phyloP scores from a whole-genome alignment of 2,888 invertebrate genomes.

The Alloplasta piceator region DNA sequence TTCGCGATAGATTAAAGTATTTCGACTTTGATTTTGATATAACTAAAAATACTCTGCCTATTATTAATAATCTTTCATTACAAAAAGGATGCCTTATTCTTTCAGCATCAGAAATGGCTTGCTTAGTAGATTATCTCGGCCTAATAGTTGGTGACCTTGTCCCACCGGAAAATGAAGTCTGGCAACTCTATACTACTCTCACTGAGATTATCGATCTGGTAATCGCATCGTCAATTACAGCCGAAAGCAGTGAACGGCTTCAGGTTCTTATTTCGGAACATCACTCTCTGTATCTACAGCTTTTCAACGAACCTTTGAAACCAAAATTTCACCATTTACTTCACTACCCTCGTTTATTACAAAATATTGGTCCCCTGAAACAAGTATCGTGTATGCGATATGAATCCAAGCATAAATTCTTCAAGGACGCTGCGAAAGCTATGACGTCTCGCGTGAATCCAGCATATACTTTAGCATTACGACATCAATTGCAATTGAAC shows the following conservation, averaged over 20 bases:
- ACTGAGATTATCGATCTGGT: constrained; percentile 43
- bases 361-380: constrained; percentile 29
- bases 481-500: constrained; percentile 36
- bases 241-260: constrained; percentile 15
- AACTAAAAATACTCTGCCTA: constrained; percentile 54
- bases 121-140: constrained; percentile 57
- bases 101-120: constrained; percentile 63
- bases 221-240: constrained; percentile 5
- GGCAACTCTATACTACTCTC: constrained; percentile 59
- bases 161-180: constrained; percentile 53
- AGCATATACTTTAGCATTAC: constrained; percentile 36
- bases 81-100: constrained; percentile 53
- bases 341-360: constrained; percentile 13
- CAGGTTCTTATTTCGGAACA: constrained; percentile 37
- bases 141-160: constrained; percentile 65
- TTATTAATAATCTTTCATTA: constrained; percentile 46
- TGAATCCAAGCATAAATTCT: constrained; percentile 34
- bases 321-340: constrained; percentile 24
- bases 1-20: too few species aligned
- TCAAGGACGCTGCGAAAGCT: constrained; percentile 22
- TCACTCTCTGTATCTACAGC: constrained; percentile 35
- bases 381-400: constrained; percentile 19
- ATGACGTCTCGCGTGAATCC: constrained; percentile 32
- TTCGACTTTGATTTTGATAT: constrained; percentile 34
- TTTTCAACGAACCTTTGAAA: constrained; percentile 26